A percentile compares a stretch with the other conserved stretches of the same genome.
Conservation (phyloP, 92 coral and sea anemone genomes). For the Bergia puertoricense region DNA sequence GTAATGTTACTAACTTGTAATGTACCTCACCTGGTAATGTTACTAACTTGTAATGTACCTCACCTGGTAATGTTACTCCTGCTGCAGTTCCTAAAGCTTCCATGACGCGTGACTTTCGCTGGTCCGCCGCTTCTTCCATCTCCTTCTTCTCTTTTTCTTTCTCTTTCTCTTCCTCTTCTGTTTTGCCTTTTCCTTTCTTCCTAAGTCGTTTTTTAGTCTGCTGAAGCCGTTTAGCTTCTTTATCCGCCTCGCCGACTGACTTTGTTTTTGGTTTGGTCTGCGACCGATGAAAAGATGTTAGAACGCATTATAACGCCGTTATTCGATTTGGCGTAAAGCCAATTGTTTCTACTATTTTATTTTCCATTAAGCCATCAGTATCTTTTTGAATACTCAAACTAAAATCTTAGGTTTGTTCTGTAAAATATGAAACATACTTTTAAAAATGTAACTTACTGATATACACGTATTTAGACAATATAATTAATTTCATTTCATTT, state of each 20-base stretch:
- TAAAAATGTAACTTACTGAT: too few species aligned
- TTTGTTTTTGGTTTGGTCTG: conserved; percentile 36
- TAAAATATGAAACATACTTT: too few species aligned
- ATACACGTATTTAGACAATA: too few species aligned
- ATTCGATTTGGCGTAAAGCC: not conserved
- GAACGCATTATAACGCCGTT: not conserved
- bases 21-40: not conserved
- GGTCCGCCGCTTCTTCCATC: not conserved
- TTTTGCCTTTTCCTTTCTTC: not conserved
- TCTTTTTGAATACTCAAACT: not conserved
- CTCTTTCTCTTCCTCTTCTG: conserved; percentile 15
- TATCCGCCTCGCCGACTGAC: not conserved
- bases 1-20: not conserved
- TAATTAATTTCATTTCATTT: too few species aligned
- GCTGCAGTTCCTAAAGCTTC: conserved; percentile 20
- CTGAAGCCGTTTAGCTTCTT: not conserved
- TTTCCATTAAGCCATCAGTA: too few species aligned
- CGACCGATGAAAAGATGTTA: too few species aligned
- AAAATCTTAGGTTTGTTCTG: not conserved
- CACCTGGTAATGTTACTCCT: conserved; percentile 22
- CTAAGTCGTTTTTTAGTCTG: not conserved
- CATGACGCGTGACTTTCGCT: conserved; percentile 29
- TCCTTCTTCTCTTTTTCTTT: not conserved
- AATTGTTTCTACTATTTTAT: not conserved
- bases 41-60: not conserved